A percentile compares a stretch with the other conserved stretches of the same genome.
phyloP scores from a whole-genome alignment of 2,113 vertebrate genomes.

The Syngnathus floridae region DNA sequence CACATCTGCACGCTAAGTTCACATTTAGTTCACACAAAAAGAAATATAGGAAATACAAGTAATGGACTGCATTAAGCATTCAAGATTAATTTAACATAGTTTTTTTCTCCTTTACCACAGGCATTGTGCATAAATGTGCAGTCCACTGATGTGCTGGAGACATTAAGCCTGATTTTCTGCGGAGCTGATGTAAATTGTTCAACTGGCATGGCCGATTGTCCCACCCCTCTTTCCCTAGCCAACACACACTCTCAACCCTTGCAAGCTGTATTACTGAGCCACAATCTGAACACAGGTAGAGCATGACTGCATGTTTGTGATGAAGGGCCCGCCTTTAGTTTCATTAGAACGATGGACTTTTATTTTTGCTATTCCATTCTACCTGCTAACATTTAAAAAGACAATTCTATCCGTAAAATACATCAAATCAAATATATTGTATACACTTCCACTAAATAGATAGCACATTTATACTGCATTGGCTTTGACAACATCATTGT shows the following conservation, averaged over 20 bases:
- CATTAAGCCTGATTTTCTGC: conserved; percentile 85
- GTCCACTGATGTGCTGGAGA: conserved; percentile 87
- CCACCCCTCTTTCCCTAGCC: conserved; percentile 75
- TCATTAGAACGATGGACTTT: not conserved
- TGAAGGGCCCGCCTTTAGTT: not conserved
- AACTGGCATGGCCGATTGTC: conserved; percentile 71
- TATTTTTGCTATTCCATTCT: not conserved
- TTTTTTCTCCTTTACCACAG: conserved; percentile 51
- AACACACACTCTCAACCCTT: conserved; percentile 74
- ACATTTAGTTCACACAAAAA: not conserved
- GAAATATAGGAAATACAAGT: not conserved
- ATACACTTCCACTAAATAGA: not conserved
- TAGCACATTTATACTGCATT: not conserved
- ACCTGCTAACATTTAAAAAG: not conserved
- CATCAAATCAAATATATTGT: not conserved
- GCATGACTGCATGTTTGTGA: conserved; percentile 6
- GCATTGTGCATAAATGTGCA: conserved; percentile 86
- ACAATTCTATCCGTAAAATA: not conserved
- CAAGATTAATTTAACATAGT: not conserved
- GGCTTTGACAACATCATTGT: not conserved
- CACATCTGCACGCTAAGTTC: not conserved
- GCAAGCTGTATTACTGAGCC: conserved; percentile 85
- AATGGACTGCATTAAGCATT: too few species aligned
- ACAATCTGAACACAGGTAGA: conserved; percentile 83
- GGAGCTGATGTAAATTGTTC: conserved; percentile 83